phyloP scores from a whole-genome alignment of 2,797 vertebrate species.

The Scomberomorus guttatus region DNA sequence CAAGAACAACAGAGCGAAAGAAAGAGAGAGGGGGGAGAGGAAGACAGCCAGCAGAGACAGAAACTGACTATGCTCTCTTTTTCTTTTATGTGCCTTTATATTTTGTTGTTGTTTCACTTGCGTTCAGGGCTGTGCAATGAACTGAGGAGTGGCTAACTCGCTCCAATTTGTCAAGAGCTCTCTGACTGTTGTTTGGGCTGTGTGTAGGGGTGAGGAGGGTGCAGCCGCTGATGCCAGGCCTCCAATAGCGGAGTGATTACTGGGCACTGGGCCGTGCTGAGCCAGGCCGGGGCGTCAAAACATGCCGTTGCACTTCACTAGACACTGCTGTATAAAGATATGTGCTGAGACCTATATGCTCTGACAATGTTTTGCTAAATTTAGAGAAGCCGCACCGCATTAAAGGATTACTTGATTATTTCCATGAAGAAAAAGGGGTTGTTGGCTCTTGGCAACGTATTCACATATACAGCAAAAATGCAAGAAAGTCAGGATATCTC shows the following conservation, averaged over 20 bases:
- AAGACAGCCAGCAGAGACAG: conserved; percentile 48
- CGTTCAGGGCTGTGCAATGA: conserved; percentile 79
- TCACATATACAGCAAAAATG: neutral
- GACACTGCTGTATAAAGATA: conserved; percentile 62
- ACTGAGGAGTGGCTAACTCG: conserved; percentile 81
- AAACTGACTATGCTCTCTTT: conserved; percentile 60
- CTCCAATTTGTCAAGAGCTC: conserved; percentile 83
- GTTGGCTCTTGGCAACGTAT: neutral
- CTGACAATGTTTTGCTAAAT: conserved; percentile 41
- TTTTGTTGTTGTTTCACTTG: conserved; percentile 77
- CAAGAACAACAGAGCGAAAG: conserved; percentile 65
- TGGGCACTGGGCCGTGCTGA: conserved; percentile 75
- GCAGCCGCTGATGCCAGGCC: conserved; percentile 70
- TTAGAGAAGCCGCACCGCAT: conserved; percentile 18
- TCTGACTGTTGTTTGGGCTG: conserved; percentile 72
- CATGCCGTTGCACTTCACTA: conserved; percentile 70
- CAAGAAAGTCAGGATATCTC: conserved; percentile 3
- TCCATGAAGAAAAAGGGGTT: conserved; percentile 12
- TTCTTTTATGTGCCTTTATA: conserved; percentile 72
- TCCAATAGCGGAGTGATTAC: conserved; percentile 78
- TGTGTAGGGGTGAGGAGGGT: conserved; percentile 69
- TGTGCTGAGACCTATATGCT: conserved; percentile 50
- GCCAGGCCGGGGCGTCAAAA: conserved; percentile 71
- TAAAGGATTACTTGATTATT: conserved; percentile 35
- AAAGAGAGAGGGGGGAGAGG: conserved; percentile 4